Base-by-base conservation (phyloP, 1,140 invertebrate genomes). In the Drosophila nebulosa region DNA sequence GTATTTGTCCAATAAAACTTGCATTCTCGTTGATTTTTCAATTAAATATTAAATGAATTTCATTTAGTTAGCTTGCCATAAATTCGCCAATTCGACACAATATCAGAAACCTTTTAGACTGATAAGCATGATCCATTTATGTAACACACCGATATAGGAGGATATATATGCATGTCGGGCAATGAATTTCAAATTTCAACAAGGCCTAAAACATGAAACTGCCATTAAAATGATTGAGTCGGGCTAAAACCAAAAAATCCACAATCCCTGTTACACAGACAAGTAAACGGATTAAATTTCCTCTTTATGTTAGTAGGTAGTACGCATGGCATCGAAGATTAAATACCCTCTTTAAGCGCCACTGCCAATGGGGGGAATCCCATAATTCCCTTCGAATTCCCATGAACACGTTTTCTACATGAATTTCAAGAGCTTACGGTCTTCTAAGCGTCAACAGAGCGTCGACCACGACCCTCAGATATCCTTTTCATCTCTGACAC, bases 211-310 rank as follows among this genome's bases (percentile, higher is more conserved):
- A 75, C 73, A 72, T 57, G 73, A 75, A 72, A 75, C 59, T 68
- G 73, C 69, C 73, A 75, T 75, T 75, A 75, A 75, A 72, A 64
- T 72, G 73, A 75, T 75, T 75, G 73, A 75, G 69, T 69, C 73
- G 16, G 39, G 55, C 73, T 68, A 74, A 75, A 75, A 64, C 59
- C 52, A 55, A 71, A 71, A 74, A 74, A 67, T 74, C 68, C 63
- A 61, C 64, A 74, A 62, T 66, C 57, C 72, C 70, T 53, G 24
- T 55, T 30, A 32, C 52, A 55, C 27, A 10, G 52, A 50, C 58
- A 68, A 75, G 73, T 68, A 75, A 75, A 75, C 69, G 73, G 69
- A 75, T 75, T 72, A 75, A 72, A 64, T 75, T 72, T 75, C 73
- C 7, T n/a, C 30, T 52, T 59, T 60, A 35, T 14, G n/a, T 3